phyloP scores from a whole-genome alignment of 2,113 vertebrate genomes.

The Callithrix jacchus region DNA sequence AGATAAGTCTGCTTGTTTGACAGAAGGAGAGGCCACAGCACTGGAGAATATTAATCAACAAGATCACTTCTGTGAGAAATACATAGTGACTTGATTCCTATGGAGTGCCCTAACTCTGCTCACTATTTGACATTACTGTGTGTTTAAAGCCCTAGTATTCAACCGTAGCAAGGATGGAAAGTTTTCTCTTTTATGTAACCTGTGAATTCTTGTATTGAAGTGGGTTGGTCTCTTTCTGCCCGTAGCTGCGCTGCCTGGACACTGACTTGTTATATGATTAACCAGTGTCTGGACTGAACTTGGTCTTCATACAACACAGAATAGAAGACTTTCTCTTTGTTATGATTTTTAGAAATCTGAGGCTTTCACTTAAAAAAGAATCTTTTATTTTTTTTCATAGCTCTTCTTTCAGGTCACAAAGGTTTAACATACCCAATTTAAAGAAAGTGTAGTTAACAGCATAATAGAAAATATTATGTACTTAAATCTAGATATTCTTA shows the following conservation, averaged over 20 bases:
- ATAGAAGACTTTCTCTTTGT: not conserved
- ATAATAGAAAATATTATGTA: not conserved
- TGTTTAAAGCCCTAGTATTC: not conserved
- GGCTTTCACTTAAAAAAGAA: not conserved
- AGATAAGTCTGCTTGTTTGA: not conserved
- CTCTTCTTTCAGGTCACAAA: not conserved
- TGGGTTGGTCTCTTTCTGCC: not conserved
- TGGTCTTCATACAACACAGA: not conserved
- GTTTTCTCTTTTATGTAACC: not conserved
- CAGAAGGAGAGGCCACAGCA: not conserved
- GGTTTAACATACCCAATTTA: not conserved
- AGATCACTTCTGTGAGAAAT: not conserved
- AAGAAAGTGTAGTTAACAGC: not conserved
- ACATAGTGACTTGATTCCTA: not conserved
- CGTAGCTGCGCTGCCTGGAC: not conserved
- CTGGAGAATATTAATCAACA: not conserved
- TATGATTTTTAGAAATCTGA: not conserved
- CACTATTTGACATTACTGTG: not conserved
- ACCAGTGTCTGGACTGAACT: not conserved
- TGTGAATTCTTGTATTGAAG: not conserved
- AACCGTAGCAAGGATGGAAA: not conserved
- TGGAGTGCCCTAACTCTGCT: not conserved
- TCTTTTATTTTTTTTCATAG: too few relatives aligned
- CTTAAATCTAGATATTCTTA: not conserved
- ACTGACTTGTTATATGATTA: not conserved